Conservation (phyloP, 2,797 vertebrate species). For the Picus viridis region DNA sequence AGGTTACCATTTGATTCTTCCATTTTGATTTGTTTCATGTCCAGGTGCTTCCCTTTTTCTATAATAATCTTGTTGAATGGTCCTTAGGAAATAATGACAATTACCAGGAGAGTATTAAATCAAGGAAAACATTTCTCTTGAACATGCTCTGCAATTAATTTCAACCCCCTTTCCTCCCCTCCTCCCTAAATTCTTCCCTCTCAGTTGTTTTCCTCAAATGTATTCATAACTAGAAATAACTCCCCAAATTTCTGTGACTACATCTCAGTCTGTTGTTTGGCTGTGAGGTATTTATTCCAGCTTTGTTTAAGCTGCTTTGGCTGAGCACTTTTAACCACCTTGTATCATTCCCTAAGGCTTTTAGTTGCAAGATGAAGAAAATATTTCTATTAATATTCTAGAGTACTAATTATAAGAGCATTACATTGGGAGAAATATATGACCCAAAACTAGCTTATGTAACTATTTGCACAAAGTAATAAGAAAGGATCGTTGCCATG, state of each 20-base stretch:
- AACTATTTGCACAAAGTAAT: not conserved
- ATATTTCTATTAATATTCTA: slow-evolving; percentile 2
- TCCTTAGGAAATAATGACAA: slow-evolving; percentile 26
- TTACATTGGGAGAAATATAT: not conserved
- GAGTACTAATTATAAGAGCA: not conserved
- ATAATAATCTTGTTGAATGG: not conserved
- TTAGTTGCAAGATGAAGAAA: slow-evolving; percentile 21
- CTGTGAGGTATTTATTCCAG: slow-evolving; percentile 7
- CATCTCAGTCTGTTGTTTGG: not conserved
- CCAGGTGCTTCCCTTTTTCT: not conserved
- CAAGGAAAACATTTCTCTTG: not conserved
- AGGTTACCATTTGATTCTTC: slow-evolving; percentile 24
- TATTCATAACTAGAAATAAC: slow-evolving; percentile 27
- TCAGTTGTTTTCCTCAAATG: not conserved
- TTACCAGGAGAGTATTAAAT: slow-evolving; percentile 6
- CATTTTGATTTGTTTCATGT: slow-evolving; percentile 26
- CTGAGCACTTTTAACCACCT: not conserved
- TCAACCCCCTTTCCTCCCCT: not conserved
- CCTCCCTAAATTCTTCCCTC: not conserved
- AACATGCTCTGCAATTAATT: not conserved
- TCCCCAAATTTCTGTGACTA: not conserved
- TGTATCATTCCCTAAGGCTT: not conserved
- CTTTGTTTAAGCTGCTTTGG: slow-evolving; percentile 31
- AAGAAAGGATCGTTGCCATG: not conserved
- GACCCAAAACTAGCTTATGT: not conserved